Evolutionary conservation across 2,797 vertebrate species (phyloP).

Genomic region (Rhadinocentrus ornatus): DNA sequence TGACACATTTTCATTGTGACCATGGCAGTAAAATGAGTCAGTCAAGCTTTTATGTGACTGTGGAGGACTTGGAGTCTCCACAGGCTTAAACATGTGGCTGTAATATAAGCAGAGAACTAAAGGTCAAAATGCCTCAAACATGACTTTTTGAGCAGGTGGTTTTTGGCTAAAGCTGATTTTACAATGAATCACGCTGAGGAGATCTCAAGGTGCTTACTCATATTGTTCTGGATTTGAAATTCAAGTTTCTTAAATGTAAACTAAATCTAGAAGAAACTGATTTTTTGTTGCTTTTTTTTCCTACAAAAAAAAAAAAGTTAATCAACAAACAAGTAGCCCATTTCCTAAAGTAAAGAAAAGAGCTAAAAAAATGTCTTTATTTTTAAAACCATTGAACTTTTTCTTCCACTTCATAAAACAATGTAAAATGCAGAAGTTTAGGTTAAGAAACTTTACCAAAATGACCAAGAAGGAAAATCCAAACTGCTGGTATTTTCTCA

Average conservation of each 20-base stretch:
- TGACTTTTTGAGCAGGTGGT: constrained; percentile 63
- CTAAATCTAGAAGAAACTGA: too few relatives aligned
- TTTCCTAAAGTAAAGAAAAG: too few relatives aligned
- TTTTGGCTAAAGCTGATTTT: constrained; percentile 46
- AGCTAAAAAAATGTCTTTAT: background rate
- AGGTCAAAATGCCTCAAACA: constrained; percentile 63
- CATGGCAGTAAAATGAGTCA: constrained; percentile 61
- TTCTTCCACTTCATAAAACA: background rate
- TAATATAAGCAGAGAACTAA: constrained; percentile 42
- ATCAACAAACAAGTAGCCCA: too few relatives aligned
- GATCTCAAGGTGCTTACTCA: background rate
- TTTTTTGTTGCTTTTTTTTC: too few relatives aligned
- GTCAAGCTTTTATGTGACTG: constrained; percentile 36
- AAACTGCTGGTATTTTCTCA: background rate
- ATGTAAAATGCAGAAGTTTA: background rate
- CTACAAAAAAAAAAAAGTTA: too few relatives aligned
- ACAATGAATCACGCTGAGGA: constrained; percentile 38
- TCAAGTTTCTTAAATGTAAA: background rate
- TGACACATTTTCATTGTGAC: constrained; percentile 65
- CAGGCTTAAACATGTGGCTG: constrained; percentile 55
- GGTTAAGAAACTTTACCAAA: background rate
- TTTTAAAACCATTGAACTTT: background rate
- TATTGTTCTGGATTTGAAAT: constrained; percentile 2
- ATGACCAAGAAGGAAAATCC: background rate
- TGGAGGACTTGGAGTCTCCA: constrained; percentile 45